Evolutionary conservation across 2,888 invertebrate species (phyloP), one percentile per base, ranked within the genome.

Genomic region (Cephus pulcher): DNA sequence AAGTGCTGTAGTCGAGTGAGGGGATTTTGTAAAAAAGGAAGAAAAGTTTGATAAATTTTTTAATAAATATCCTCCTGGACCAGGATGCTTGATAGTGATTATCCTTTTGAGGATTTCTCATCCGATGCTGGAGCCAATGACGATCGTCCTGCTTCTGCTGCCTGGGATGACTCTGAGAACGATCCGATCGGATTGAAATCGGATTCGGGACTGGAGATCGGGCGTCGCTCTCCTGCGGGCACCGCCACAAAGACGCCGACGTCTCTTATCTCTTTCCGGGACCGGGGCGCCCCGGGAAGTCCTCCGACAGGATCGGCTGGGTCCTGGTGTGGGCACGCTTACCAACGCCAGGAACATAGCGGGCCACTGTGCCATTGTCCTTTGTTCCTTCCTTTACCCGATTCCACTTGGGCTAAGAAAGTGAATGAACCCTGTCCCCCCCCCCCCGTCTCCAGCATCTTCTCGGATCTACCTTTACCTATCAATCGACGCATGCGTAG

Each of bases 241-340:
- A 86, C 82, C 82, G 84, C 83, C 81, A 89, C 90, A 90, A 90
- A 90, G 90, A 85, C 83, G 85, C 89, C 89, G 90, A 87, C 89
- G 80, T 79, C 56, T 80, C 88, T 90, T 90, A 90, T 90, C 90
- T 89, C 85, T 82, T 87, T 85, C 85, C 85, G 88, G 34, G 79
- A 74, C 73, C 88, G 83, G 76, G 80, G 81, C 84, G 78, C 89
- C 86, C 88, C 87, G 89, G 90, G 88, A 86, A 83, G 87, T 83
- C 84, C 83, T 84, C n/a, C 80, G 81, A 84, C 79, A 85, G 78
- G 77, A 82, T 80, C 80, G 75, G 75, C 70, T 79, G 77, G 75
- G 76, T 80, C 84, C 82, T 37, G 71, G 71, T 30, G 78, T 79
- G 77, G 75, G 75, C 77, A 81, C 81, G 76, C 71, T 71, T 37